Percentiles rank a stretch among this genome's conserved stretches.
These are phyloP conservation scores for Enteromius viviparus DNA, from an alignment of 2,797 vertebrate genomes.

Conservation along the genomic window DNA sequence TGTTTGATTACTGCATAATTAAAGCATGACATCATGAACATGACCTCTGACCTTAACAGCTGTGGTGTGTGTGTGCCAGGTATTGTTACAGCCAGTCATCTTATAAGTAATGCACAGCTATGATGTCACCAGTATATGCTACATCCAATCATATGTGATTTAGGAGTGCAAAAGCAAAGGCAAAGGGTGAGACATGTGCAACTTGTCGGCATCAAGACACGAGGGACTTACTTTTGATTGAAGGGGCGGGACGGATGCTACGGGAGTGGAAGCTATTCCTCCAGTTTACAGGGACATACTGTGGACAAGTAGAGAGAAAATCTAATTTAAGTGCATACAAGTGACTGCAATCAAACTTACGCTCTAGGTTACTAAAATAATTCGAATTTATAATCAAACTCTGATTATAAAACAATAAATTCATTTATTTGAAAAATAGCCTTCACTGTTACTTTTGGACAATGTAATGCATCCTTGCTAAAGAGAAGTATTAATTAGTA, in stretches of 20 bases:
- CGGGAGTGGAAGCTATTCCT: constrained; percentile 75
- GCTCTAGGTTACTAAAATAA: not conserved
- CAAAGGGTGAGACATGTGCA: not conserved
- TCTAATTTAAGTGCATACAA: constrained; percentile 4
- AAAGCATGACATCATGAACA: constrained; percentile 11
- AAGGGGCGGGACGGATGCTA: constrained; percentile 79
- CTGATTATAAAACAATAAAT: not conserved
- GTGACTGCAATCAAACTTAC: not conserved
- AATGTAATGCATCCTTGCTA: not conserved
- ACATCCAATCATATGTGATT: constrained; percentile 9
- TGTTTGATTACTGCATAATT: constrained; percentile 47
- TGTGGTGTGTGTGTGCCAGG: constrained; percentile 6
- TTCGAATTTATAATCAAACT: not conserved
- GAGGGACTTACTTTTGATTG: constrained; percentile 79
- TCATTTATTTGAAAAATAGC: not conserved
- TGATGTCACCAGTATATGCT: not conserved
- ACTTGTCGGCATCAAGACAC: not conserved
- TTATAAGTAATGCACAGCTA: not conserved
- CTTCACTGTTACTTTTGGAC: not conserved
- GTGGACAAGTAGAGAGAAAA: constrained; percentile 34
- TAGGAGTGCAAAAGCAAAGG: constrained; percentile 2
- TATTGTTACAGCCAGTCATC: constrained; percentile 18
- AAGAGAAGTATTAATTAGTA: not conserved
- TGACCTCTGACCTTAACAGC: constrained; percentile 46
- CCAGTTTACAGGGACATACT: constrained; percentile 77